A percentile compares a stretch with the other conserved stretches of the same genome.
phyloP scores from a whole-genome alignment of 2,888 invertebrate genomes.

The Cantharis rustica region DNA sequence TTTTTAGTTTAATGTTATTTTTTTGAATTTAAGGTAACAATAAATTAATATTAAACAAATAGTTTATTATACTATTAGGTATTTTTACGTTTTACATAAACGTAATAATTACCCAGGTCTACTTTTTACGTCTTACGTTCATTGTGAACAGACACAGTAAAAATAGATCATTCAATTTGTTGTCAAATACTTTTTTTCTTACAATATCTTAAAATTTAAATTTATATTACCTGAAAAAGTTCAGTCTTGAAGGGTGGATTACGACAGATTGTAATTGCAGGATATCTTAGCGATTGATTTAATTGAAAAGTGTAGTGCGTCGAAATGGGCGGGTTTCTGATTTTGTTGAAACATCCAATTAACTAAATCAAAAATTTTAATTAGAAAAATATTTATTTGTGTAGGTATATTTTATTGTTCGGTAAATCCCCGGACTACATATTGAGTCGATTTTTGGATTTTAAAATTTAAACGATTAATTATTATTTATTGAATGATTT shows the following conservation, averaged over 20 bases:
- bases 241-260: slow-evolving; percentile 67
- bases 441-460: background rate
- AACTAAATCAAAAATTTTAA: slow-evolving; percentile 50
- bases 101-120: no score
- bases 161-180: no score
- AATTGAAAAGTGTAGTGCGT: slow-evolving; percentile 71
- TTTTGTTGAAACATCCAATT: slow-evolving; percentile 63
- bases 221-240: slow-evolving; percentile 57
- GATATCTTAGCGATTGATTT: slow-evolving; percentile 69
- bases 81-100: no score
- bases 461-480: no score
- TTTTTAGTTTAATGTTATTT: no score
- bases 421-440: background rate
- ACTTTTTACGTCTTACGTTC: no score
- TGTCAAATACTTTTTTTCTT: no score
- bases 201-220: no score
- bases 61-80: no score
- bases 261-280: slow-evolving; percentile 71
- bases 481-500: slow-evolving; percentile 17
- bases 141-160: no score
- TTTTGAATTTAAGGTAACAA: no score
- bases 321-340: slow-evolving; percentile 66
- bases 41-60: no score
- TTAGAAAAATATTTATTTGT: background rate
- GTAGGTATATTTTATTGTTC: background rate